A percentile compares a stretch with the other conserved stretches of the same genome.
phyloP scores from a whole-genome alignment of 2,797 vertebrate species.

The Sarcophilus harrisii region DNA sequence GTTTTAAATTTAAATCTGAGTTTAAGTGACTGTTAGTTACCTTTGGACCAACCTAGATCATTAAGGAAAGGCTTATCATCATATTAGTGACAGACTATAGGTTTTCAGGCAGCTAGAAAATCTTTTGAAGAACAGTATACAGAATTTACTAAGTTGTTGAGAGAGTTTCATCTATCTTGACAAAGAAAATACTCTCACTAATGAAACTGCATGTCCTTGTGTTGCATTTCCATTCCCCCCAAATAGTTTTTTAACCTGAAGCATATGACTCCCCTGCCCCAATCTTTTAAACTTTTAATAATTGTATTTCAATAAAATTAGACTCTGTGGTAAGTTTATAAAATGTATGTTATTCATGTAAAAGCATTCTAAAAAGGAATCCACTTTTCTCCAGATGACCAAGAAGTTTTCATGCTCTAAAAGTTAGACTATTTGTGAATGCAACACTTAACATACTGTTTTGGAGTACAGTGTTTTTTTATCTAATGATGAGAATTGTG shows the following conservation, averaged over 20 bases:
- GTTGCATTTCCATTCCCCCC: not conserved
- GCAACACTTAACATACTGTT: not conserved
- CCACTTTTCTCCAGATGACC: not conserved
- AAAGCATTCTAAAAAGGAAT: not conserved
- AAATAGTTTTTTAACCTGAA: not conserved
- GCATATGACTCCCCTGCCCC: accelerated
- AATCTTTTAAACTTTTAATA: not conserved
- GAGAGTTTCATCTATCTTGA: not conserved
- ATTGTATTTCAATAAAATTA: not conserved
- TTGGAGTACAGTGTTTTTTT: not conserved
- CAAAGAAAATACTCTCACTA: not conserved
- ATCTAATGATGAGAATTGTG: not conserved
- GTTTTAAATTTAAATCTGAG: not conserved
- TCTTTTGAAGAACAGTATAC: not conserved
- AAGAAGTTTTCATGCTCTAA: not conserved
- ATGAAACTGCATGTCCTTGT: not conserved
- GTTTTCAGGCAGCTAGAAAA: not conserved
- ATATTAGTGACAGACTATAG: not conserved
- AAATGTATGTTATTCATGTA: not conserved
- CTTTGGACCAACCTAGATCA: not conserved
- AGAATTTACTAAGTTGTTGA: not conserved
- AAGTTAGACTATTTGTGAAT: not conserved
- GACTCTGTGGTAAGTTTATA: not conserved
- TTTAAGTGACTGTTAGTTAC: not conserved
- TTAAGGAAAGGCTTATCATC: not conserved